A percentile compares a stretch with the other conserved stretches of the same genome.
phyloP scores from a whole-genome alignment of 2,888 invertebrate species.

The Drosophila conformis region DNA sequence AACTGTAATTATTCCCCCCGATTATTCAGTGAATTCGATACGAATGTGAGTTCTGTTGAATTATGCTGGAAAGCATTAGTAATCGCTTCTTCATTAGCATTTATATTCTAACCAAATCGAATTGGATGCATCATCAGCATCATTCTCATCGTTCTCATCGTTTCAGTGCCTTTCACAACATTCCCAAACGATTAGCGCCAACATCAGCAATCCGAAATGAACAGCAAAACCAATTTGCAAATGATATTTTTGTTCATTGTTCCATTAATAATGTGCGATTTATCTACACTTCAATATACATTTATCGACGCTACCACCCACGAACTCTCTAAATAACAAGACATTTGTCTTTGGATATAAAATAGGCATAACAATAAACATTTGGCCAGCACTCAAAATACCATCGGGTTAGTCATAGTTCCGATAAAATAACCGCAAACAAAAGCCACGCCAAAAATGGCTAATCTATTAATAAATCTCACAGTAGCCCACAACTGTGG shows the following conservation, averaged over 20 bases:
- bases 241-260: slow-evolving; percentile 60
- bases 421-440: slow-evolving; percentile 40
- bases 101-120: slow-evolving; percentile 21
- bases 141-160: slow-evolving; percentile 16
- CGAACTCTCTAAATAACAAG: slow-evolving; percentile 45
- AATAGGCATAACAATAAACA: slow-evolving; percentile 37
- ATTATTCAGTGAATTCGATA: slow-evolving; percentile 39
- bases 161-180: slow-evolving; percentile 69
- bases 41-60: slow-evolving; percentile 10
- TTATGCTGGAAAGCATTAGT: slow-evolving; percentile 25
- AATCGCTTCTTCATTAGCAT: slow-evolving; percentile 50
- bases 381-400: slow-evolving; percentile 72
- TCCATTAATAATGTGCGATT: slow-evolving; percentile 51
- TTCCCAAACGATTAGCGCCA: slow-evolving; percentile 62
- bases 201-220: slow-evolving; percentile 31
- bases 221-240: slow-evolving; percentile 53
- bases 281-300: background rate
- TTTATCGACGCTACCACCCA: slow-evolving; percentile 59
- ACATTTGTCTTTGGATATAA: slow-evolving; percentile 58
- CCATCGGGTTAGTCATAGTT: slow-evolving; percentile 72
- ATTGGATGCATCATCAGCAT: slow-evolving; percentile 47
- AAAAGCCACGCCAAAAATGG: slow-evolving; percentile 53
- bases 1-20: slow-evolving; percentile 11
- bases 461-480: slow-evolving; percentile 60
- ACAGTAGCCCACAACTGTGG: slow-evolving; percentile 40